These are phyloP conservation scores for Cinclus cinclus DNA, from an alignment of 2,113 vertebrate species.

Conservation along the genomic window DNA sequence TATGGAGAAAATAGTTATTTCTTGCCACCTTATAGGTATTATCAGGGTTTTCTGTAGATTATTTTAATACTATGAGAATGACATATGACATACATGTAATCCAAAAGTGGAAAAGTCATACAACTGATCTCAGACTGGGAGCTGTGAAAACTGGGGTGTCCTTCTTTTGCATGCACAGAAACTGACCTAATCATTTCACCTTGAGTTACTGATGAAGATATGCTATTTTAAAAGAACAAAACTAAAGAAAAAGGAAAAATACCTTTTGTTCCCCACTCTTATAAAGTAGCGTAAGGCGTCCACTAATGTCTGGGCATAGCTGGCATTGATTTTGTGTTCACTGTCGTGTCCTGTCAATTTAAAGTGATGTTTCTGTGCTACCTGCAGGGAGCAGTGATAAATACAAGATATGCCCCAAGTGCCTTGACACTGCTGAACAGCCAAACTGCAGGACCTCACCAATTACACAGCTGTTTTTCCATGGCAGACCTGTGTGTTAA, in stretches of 20 bases:
- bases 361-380: neutral
- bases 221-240: neutral
- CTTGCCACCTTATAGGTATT: neutral
- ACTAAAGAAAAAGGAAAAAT: neutral
- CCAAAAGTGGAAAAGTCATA: neutral
- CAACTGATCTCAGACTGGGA: neutral
- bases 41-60: neutral
- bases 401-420: neutral
- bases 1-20: neutral
- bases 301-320: neutral
- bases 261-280: neutral
- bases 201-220: neutral
- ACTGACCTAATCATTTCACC: neutral
- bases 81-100: neutral
- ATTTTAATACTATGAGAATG: neutral
- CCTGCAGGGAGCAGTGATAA: neutral
- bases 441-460: neutral
- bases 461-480: neutral
- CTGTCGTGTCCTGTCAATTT: neutral
- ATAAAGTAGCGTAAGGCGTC: accelerated
- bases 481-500: neutral
- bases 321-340: neutral
- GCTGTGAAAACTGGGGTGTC: neutral
- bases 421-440: neutral
- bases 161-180: neutral